Evolutionary conservation across 2,113 vertebrate genomes (phyloP), one percentile per base, ranked within the genome.

Genomic region (Hyperoodon ampullatus): DNA sequence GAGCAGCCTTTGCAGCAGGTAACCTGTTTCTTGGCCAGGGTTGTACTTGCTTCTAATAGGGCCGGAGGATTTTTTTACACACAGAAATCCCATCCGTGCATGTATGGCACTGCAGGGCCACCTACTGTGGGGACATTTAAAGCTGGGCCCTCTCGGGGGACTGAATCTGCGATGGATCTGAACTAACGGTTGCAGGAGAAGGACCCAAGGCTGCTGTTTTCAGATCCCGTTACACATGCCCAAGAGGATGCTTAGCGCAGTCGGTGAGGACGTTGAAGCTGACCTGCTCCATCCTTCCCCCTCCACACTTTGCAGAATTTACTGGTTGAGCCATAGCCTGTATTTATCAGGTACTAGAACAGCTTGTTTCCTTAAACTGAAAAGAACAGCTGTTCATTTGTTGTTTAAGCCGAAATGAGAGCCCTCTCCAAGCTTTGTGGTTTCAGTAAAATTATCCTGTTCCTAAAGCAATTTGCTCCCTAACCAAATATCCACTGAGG

Each of bases 361-460:
- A 96, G 93, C 96, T 89, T 95, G 96, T 92, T 88, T 88, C 39
- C 70, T 70, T 71, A 30, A 74, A 72, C 95, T 58, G 83, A 81
- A 89, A 94, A 90, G 97, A 95, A 96, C 97, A 98, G 96, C 93
- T 90, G 90, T 68, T 96, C 80, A 68, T 61, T 97, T 93, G 87
- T 39, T 97, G 81, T 84, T 92, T 53, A 68, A 95, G 88, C 87
- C 60, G 39, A 90, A 87, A 96, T 74, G 88, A 95, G 74, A 94
- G 84, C 58, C 61, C 87, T 89, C 83, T 87, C 93, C 39, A 92
- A 90, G 74, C 88, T 74, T 3, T 58, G 75, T 19, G 58, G 55
- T 90, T 95, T 61, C 90, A 90, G 85, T 71, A 91, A 97, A 96
- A 96, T 95, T 66, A 95, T 53, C 60, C 83, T 26, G 42, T 35